These are phyloP conservation scores for Sphaeridia pumilis DNA, from an alignment of 2,888 invertebrate genomes.

Conservation along the genomic window DNA sequence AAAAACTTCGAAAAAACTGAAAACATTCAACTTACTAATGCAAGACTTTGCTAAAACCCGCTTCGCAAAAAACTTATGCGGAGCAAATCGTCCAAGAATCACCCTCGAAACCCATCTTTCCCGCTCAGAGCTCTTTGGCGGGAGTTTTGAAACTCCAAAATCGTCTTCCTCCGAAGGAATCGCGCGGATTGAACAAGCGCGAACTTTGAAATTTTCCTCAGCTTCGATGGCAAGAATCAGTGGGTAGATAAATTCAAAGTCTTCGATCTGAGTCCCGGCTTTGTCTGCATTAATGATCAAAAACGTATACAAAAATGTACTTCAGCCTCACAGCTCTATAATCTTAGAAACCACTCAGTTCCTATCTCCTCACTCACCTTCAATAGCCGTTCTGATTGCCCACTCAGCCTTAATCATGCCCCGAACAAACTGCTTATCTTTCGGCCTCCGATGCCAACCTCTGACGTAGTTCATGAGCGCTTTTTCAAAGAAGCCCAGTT, in stretches of 20 bases:
- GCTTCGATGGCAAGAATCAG: slow-evolving; percentile 14
- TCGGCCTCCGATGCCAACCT: slow-evolving; percentile 1
- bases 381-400: slow-evolving; percentile 9
- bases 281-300: neutral
- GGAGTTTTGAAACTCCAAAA: neutral
- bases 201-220: neutral
- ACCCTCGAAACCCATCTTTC: slow-evolving; percentile 12
- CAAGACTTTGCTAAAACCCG: neutral
- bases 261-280: slow-evolving; percentile 12
- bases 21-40: too few species aligned
- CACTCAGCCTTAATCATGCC: slow-evolving; percentile 6
- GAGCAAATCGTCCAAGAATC: slow-evolving; percentile 7
- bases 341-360: too few species aligned
- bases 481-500: slow-evolving; percentile 12
- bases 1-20: too few species aligned
- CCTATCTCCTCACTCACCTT: neutral
- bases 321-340: too few species aligned
- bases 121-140: slow-evolving; percentile 1
- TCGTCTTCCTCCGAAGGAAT: neutral
- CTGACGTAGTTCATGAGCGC: slow-evolving; percentile 9
- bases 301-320: too few species aligned
- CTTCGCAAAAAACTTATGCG: slow-evolving; percentile 9
- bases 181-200: slow-evolving; percentile 9
- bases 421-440: neutral
- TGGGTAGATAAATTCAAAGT: slow-evolving; percentile 9